Conservation (phyloP, 2,888 invertebrate genomes). For the Pterostichus niger region DNA sequence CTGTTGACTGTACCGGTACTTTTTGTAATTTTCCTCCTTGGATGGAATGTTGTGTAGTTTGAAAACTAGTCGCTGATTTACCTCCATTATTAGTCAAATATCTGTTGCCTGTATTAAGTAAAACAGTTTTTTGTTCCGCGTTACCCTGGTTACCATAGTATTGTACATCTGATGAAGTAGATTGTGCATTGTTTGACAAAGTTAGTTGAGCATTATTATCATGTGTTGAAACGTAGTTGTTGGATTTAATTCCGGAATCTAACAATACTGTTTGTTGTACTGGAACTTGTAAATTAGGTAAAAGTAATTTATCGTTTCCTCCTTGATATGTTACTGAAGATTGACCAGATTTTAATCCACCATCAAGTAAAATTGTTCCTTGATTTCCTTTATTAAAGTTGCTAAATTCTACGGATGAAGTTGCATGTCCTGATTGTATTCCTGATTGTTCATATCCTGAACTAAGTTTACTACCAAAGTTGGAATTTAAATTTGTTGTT, state of each 20-base stretch:
- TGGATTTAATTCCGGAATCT: conserved; percentile 30
- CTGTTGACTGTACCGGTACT: conserved; percentile 35
- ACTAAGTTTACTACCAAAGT: not conserved
- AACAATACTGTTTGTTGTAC: conserved; percentile 48
- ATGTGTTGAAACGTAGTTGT: not conserved
- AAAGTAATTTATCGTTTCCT: conserved; percentile 35
- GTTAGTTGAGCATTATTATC: conserved; percentile 19
- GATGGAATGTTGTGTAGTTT: conserved; percentile 17
- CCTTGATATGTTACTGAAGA: conserved; percentile 4
- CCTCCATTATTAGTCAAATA: not conserved
- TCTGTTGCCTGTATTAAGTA: not conserved
- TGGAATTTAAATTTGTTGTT: too few species aligned
- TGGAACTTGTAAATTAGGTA: conserved; percentile 23
- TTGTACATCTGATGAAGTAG: conserved; percentile 12
- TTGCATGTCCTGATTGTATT: conserved; percentile 29
- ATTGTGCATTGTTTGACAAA: conserved; percentile 33
- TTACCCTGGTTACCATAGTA: conserved; percentile 22
- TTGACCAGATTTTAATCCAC: not conserved
- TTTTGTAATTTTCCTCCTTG: not conserved
- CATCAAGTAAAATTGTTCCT: conserved; percentile 7
- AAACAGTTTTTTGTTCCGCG: conserved; percentile 8
- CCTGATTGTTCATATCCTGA: conserved; percentile 21
- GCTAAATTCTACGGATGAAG: conserved; percentile 15
- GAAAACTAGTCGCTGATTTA: conserved; percentile 14
- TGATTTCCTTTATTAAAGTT: conserved; percentile 11